Evolutionary conservation across 1,140 invertebrate species (phyloP), one percentile per base, ranked within the genome.

Genomic region (Neodiprion virginianus): DNA sequence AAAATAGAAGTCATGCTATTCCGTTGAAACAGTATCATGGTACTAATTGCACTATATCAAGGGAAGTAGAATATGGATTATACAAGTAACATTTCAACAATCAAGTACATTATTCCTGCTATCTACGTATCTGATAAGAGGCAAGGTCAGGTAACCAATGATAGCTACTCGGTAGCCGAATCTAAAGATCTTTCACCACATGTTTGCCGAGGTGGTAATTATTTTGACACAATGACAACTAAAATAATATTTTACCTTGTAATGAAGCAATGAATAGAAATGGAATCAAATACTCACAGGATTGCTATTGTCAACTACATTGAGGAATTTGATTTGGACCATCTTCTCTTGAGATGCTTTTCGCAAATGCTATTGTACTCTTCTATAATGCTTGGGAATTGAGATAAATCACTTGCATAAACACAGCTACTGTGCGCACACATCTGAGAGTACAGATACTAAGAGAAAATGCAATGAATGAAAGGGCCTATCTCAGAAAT

Each of bases 301-400:
- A 77, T 82, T 81, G 67, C 78, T 80, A 74, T 83, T 82, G 76
- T 85, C 80, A 23, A 84, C 78, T 28, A 83, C 80, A 74, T 79
- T 82, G 76, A 83, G 82, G 53, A 85, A 79, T 79, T 81, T 84
- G 28, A 85, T 83, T 79, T 85, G 83, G 70, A 85, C 84, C 83
- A 85, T 85, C 76, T 81, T 79, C 2, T 14, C 53, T 61, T 40
- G 28, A 40, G 28, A 61, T 17, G 11, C 53, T 61, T 61, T 61
- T 14, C 53, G 5, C 53, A 17, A 61, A 14, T 61, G 8, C 53
- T 17, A 17, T 14, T 61, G 11, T 14, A 61, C 11, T 61, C n/a
- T 61, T 4, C 4, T 61, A 61, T 9, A 8, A 61, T 61, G 8
- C n/a, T 17, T 61, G n/a, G n/a, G 8, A 61, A 61, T 61, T 61